Percentiles rank a stretch among this genome's conserved stretches.
Conservation (phyloP, 2,888 invertebrate species). For the Drosophila fungiperda region DNA sequence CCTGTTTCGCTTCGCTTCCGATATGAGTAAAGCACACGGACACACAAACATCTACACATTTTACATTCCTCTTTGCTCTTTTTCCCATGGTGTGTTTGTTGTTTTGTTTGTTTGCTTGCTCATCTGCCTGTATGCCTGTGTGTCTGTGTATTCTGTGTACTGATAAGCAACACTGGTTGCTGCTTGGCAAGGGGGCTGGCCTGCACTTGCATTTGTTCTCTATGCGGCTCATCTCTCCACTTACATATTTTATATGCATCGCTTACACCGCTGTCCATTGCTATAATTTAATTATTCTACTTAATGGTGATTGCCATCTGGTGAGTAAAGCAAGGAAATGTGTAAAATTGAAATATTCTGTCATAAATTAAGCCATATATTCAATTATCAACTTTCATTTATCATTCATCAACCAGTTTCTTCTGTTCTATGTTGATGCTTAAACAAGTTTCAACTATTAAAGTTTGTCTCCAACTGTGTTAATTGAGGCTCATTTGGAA, state of each 20-base stretch:
- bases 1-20: conserved; percentile 27
- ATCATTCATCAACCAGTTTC: not conserved
- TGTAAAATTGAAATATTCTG: not conserved
- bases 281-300: not conserved
- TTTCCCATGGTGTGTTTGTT: conserved; percentile 18
- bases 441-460: not conserved
- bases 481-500: not conserved
- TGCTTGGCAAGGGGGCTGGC: conserved; percentile 2
- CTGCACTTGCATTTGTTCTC: conserved; percentile 10
- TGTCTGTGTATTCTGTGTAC: not conserved
- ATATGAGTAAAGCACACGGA: not conserved
- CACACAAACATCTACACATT: conserved; percentile 1
- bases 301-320: not conserved
- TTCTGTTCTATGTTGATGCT: not conserved
- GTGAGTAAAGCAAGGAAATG: not conserved
- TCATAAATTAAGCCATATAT: not conserved
- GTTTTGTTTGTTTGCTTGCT: conserved; percentile 5
- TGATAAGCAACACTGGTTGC: conserved; percentile 24
- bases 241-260: conserved; percentile 27
- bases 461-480: not conserved
- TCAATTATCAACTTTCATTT: not conserved
- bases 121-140: not conserved
- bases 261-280: conserved; percentile 6
- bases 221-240: conserved; percentile 3
- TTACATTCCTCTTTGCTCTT: not conserved